Conservation (phyloP, 2,888 invertebrate genomes). For the Margaritifera margaritifera region DNA sequence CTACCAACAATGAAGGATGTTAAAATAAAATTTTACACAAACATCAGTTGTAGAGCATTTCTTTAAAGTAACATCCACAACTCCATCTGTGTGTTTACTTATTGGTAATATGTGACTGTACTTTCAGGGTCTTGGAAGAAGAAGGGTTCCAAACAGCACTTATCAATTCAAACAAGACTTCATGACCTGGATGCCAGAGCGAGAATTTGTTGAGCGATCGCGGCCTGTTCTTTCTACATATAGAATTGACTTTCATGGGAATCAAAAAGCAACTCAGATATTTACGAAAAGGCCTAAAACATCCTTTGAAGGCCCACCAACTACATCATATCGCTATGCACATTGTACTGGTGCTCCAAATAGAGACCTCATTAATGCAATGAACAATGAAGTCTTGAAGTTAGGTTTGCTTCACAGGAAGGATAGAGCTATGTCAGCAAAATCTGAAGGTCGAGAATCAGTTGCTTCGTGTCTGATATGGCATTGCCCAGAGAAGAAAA, state of each 20-base stretch:
- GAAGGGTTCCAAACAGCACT: conserved; percentile 54
- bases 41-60: no score
- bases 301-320: conserved; percentile 59
- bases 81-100: no score
- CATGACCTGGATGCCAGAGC: conserved; percentile 65
- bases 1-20: no score
- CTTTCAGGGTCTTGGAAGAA: conserved; percentile 65
- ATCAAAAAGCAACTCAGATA: conserved; percentile 41
- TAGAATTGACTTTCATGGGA: conserved; percentile 52
- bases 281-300: conserved; percentile 59
- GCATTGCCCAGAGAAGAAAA: conserved; percentile 36
- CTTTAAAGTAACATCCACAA: no score
- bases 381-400: conserved; percentile 58
- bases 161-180: conserved; percentile 59
- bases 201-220: conserved; percentile 45
- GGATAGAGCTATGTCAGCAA: conserved; percentile 49
- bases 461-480: conserved; percentile 65
- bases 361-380: conserved; percentile 50
- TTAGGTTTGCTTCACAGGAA: conserved; percentile 50
- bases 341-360: conserved; percentile 63
- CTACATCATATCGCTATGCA: conserved; percentile 65
- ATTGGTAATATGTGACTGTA: not conserved
- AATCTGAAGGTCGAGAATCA: conserved; percentile 48
- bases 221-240: conserved; percentile 61
- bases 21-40: no score